Evolutionary conservation across 2,797 vertebrate genomes (phyloP).

Genomic region (Coendou prehensilis): DNA sequence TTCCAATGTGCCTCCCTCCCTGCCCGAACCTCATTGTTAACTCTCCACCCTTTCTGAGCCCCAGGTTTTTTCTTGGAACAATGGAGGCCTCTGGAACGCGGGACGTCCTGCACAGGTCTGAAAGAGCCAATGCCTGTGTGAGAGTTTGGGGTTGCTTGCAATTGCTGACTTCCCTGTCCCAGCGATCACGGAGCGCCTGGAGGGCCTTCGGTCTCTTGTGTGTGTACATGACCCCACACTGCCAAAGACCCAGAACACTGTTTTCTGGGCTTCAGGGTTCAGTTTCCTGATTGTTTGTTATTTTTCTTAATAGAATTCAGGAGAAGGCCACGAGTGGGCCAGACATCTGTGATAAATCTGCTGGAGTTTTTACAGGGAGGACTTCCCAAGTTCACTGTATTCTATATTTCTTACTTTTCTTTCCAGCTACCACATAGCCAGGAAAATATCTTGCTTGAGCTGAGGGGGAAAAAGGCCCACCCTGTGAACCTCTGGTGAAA

Average conservation of each 20-base stretch:
- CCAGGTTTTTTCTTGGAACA: conserved; percentile 47
- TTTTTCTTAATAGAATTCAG: conserved; percentile 83
- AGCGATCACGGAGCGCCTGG: conserved; percentile 51
- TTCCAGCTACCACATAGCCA: conserved; percentile 78
- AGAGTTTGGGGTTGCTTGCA: conserved; percentile 43
- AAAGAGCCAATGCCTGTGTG: background rate
- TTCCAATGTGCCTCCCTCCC: background rate
- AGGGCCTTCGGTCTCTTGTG: conserved; percentile 72
- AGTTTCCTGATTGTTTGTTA: conserved; percentile 83
- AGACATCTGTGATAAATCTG: conserved; percentile 85
- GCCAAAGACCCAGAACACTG: conserved; percentile 79
- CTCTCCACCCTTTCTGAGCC: background rate
- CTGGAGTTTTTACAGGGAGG: conserved; percentile 81
- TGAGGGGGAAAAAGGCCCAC: conserved; percentile 70
- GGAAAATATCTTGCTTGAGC: conserved; percentile 76
- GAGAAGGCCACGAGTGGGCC: conserved; percentile 78
- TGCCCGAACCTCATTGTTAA: background rate
- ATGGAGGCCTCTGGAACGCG: background rate
- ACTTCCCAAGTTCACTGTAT: conserved; percentile 79
- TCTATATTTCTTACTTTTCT: conserved; percentile 82
- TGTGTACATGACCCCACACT: conserved; percentile 85
- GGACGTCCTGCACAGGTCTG: background rate
- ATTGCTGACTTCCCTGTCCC: conserved; percentile 73
- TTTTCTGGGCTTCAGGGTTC: conserved; percentile 80
- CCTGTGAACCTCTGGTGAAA: conserved; percentile 48